Percentiles rank a stretch among this genome's conserved stretches.
phyloP scores from a whole-genome alignment of 1,140 invertebrate species.

The Lysiphlebus fabarum region DNA sequence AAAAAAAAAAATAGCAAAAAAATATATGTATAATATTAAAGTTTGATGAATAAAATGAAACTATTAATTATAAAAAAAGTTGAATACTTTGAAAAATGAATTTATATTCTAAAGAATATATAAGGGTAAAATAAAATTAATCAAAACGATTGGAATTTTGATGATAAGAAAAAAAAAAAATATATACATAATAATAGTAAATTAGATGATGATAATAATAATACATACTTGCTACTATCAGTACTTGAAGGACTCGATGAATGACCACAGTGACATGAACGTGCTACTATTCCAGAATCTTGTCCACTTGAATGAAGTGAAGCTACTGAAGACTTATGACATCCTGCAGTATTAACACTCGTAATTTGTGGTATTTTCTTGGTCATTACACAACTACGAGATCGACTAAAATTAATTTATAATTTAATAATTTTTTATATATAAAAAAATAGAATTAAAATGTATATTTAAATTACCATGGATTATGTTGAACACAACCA shows the following conservation, averaged over 20 bases:
- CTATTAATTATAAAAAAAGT: too few species aligned
- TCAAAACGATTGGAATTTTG: background rate
- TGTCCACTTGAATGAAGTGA: conserved; percentile 76
- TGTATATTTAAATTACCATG: conserved; percentile 30
- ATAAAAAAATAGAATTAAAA: background rate
- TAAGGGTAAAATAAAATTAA: background rate
- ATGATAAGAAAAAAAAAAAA: background rate
- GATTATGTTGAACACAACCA: conserved; percentile 40
- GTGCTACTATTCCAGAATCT: conserved; percentile 67
- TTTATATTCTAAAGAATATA: too few species aligned
- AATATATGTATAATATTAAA: too few species aligned
- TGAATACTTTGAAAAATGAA: too few species aligned
- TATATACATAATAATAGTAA: too few species aligned
- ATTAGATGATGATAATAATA: background rate
- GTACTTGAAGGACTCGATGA: conserved; percentile 65
- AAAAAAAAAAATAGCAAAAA: too few species aligned
- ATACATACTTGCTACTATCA: conserved; percentile 66
- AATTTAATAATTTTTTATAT: background rate
- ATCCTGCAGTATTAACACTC: conserved; percentile 25
- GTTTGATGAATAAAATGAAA: too few species aligned
- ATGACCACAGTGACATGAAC: conserved; percentile 65
- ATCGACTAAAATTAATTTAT: conserved; percentile 11
- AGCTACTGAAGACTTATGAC: conserved; percentile 66
- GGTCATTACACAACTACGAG: conserved; percentile 19
- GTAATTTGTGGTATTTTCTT: conserved; percentile 14